Base-by-base conservation (phyloP, 2,113 vertebrate genomes). In the Callipepla californica region DNA sequence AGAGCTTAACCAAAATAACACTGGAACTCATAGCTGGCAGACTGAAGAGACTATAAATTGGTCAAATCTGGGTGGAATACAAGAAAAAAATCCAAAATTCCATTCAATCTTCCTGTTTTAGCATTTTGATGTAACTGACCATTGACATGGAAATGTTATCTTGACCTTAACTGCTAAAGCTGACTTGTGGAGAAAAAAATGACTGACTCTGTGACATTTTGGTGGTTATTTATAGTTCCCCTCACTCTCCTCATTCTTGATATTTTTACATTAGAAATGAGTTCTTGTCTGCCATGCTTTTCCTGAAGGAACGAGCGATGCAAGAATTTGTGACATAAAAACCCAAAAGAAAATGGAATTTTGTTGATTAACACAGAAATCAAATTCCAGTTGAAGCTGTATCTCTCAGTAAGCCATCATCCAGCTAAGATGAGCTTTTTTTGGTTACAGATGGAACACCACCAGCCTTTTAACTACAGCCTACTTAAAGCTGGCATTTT, bases 111-210 rank as follows among this genome's bases (percentile, higher is more conserved):
- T 84, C 90, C 94, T 62, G 66, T 86, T 96, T 96, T 92, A 96
- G 93, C 91, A 88, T 88, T 95, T 93, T 95, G 92, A 95, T 95
- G 90, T 84, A 93, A 96, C 85, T 95, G 94, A 95, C 94, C 94
- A 95, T 78, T 94, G 96, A 95, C 95, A 95, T 94, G 92, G 93
- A 96, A 96, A 96, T 94, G 94, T 95, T 94, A 96, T 92, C 93
- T 94, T 95, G 93, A 94, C 96, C 95, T 90, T 94, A 96, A 93
- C 90, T 92, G 87, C 85, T 94, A 92, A 95, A 91, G 91, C 85
- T 94, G 90, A 95, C 95, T 95, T 90, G 73, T 0, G 10, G 66
- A 93, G 94, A 90, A 91, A 96, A 94, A 96, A 94, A 94, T 88
- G 69, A 96, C 91, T 90, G 93, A 86, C 85, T 85, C 61, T 34